Conservation (phyloP, 1,140 invertebrate genomes). For the Pseudomyrmex concolor region DNA sequence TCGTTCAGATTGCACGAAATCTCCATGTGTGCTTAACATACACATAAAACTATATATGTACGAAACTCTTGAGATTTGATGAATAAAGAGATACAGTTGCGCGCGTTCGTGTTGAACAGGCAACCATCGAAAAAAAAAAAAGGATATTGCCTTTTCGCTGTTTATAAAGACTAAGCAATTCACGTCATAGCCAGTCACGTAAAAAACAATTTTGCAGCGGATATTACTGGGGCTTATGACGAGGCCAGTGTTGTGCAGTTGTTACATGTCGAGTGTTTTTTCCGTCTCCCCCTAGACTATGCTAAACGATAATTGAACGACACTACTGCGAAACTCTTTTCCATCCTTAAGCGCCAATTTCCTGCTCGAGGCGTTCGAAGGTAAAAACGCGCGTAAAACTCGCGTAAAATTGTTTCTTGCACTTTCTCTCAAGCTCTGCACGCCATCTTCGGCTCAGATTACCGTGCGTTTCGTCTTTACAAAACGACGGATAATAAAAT, state of each 20-base stretch:
- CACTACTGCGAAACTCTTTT: slow-evolving; percentile 27
- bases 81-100: not conserved
- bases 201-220: slow-evolving; percentile 49
- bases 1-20: not conserved
- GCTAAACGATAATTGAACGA: slow-evolving; percentile 49
- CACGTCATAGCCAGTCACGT: slow-evolving; percentile 23
- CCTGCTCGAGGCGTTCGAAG: slow-evolving; percentile 2
- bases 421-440: not conserved
- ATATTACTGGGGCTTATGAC: slow-evolving; percentile 40
- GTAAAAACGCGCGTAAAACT: slow-evolving; percentile 1
- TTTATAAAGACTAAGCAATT: slow-evolving; percentile 21
- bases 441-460: slow-evolving; percentile 4
- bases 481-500: slow-evolving; percentile 27
- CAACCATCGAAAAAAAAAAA: not conserved
- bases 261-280: slow-evolving; percentile 18
- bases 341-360: slow-evolving; percentile 34
- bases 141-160: slow-evolving; percentile 14
- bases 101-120: not conserved
- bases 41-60: not conserved
- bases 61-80: slow-evolving; percentile 22
- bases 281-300: not conserved
- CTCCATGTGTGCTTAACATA: not conserved
- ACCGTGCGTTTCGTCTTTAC: slow-evolving; percentile 6
- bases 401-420: slow-evolving; percentile 41
- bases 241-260: slow-evolving; percentile 4